Evolutionary conservation across 1,140 invertebrate species (phyloP), one percentile per base, ranked within the genome.

Genomic region (Probaryconus sp.): DNA sequence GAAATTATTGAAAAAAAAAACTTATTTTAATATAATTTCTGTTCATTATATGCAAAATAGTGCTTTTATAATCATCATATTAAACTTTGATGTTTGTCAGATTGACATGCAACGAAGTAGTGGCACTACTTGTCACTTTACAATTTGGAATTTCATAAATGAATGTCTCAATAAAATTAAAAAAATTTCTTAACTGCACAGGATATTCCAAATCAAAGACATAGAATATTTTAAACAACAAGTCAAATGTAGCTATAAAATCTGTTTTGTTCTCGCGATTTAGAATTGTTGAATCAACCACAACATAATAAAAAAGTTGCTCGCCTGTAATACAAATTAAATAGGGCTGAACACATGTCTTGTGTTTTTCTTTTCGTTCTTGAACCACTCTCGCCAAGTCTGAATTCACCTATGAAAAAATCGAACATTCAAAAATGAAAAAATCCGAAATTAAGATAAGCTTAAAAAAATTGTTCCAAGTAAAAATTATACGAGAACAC

Each of bases 351-450:
- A 40, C 14, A 20, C 17, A 6, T 6, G 37, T 18, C 3, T 1
- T 6, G 9, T 1, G 20, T 20, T 40, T 20, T 18, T 40, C n/a
- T n/a, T 3, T 40, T 20, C n/a, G 3, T 4, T 18, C 17, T 20
- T 9, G 1, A n/a, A 40, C 37, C 1, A 7, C 1, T 1, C 9
- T 17, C 9, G 3, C 30, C 16, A 60, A 47, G 10, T 60, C 21
- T 7, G 40, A 24, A n/a, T 42, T 42, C 35, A 60, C 31, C 55
- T 60, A 28, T 47, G 5, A 42, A 42, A 37, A 37, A 28, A 28
- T 28, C 45, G 47, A 37, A 2, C 16, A 51, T 35, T n/a, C n/a
- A n/a, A 21, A 11, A 10, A 35, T 33, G 21, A 53, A 28, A 9
- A 31, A 48, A 20, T 30, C n/a, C n/a, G 30, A 2, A 10, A 16